Percentiles rank a stretch among this genome's conserved stretches.
These are phyloP conservation scores for Branchipolynoe longqiensis DNA, from an alignment of 2,888 invertebrate species.

Conservation along the genomic window DNA sequence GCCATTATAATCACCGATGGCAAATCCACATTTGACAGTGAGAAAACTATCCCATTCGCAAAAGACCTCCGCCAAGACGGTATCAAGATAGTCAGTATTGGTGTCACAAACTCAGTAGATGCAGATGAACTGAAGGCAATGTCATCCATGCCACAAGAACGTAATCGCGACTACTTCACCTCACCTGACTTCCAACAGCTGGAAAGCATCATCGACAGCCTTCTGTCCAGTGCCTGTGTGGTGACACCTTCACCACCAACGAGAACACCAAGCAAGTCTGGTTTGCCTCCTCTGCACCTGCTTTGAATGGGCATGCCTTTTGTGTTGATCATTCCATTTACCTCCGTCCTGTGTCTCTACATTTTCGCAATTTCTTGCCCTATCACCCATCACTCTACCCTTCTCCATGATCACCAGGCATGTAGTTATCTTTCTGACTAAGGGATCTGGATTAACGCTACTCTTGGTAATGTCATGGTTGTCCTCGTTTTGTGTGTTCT, in stretches of 20 bases:
- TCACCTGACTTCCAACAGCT: conserved; percentile 23
- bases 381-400: no score
- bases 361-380: no score
- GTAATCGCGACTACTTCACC: conserved; percentile 33
- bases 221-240: neutral
- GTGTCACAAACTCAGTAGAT: conserved; percentile 50
- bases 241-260: neutral
- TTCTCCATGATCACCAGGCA: no score
- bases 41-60: conserved; percentile 25
- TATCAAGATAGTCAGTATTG: conserved; percentile 40
- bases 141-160: conserved; percentile 56
- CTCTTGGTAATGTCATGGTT: no score
- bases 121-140: conserved; percentile 33
- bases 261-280: no score
- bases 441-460: no score
- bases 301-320: no score
- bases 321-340: no score
- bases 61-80: conserved; percentile 21
- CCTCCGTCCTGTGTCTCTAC: no score
- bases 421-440: no score
- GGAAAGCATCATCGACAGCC: neutral
- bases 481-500: no score
- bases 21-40: conserved; percentile 43
- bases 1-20: conserved; percentile 61
- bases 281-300: no score